phyloP scores from a whole-genome alignment of 1,140 invertebrate species.

The Phymastichus coffea region DNA sequence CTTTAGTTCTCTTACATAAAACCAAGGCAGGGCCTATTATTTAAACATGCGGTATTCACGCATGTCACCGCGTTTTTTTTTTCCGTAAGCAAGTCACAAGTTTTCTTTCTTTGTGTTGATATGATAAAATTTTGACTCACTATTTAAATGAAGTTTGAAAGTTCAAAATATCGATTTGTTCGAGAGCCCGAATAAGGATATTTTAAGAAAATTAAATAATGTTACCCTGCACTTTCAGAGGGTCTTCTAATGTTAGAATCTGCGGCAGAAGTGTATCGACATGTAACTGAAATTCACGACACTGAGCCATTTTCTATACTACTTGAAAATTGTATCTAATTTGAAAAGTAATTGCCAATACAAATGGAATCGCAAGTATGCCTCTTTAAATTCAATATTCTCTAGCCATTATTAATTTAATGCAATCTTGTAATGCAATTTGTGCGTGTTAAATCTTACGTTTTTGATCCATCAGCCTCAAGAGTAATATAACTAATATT shows the following conservation, averaged over 20 bases:
- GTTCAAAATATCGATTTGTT: constrained; percentile 11
- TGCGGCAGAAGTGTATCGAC: not conserved
- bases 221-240: not conserved
- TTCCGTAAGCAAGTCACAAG: constrained; percentile 19
- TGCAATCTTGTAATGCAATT: constrained; percentile 7
- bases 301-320: constrained; percentile 2
- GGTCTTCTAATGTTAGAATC: not conserved
- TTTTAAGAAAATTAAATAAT: constrained; percentile 2
- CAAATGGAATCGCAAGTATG: not conserved
- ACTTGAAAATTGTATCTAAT: constrained; percentile 1
- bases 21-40: constrained; percentile 36
- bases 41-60: constrained; percentile 14
- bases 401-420: no score
- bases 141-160: constrained; percentile 9
- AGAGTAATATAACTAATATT: constrained; percentile 20
- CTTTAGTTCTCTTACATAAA: constrained; percentile 64
- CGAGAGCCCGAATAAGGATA: not conserved
- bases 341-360: not conserved
- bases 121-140: constrained; percentile 7
- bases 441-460: not conserved
- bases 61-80: constrained; percentile 16
- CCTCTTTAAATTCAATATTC: constrained; percentile 4
- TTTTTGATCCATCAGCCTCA: not conserved
- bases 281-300: constrained; percentile 12
- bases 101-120: constrained; percentile 23